Conservation (phyloP, 2,113 vertebrate species). For the Maccullochella peelii region DNA sequence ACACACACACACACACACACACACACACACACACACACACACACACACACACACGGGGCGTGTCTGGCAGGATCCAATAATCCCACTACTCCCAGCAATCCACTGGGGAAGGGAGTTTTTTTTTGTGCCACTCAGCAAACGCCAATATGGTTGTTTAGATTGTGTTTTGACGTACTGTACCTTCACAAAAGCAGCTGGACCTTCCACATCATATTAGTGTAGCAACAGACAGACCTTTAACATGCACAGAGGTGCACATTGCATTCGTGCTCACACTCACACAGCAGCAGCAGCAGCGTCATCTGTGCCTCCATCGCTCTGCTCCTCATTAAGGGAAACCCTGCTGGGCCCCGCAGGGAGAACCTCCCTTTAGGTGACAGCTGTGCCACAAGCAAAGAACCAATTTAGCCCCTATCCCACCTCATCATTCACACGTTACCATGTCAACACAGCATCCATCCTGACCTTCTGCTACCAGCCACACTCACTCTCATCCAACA, state of each 20-base stretch:
- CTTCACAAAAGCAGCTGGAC: slow-evolving; percentile 28
- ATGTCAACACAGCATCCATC: slow-evolving; percentile 75
- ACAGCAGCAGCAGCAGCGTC: slow-evolving; percentile 31
- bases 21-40: slow-evolving; percentile 32
- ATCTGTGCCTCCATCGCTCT: slow-evolving; percentile 71
- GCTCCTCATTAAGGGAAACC: slow-evolving; percentile 79
- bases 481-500: slow-evolving; percentile 46
- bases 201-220: neutral
- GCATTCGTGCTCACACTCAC: slow-evolving; percentile 34
- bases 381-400: slow-evolving; percentile 81
- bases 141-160: slow-evolving; percentile 11
- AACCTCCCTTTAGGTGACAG: slow-evolving; percentile 77
- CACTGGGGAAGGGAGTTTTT: slow-evolving; percentile 49
- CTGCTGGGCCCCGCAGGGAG: slow-evolving; percentile 71
- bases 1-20: slow-evolving; percentile 34
- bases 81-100: slow-evolving; percentile 73
- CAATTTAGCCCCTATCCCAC: slow-evolving; percentile 77
- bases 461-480: slow-evolving; percentile 72
- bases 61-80: slow-evolving; percentile 77
- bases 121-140: slow-evolving; percentile 42
- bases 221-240: slow-evolving; percentile 13
- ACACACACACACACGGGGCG: slow-evolving; percentile 45
- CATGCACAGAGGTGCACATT: neutral
- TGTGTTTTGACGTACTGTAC: slow-evolving; percentile 3
- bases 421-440: slow-evolving; percentile 76